These are phyloP conservation scores for Dicrostonyx torquatus DNA, from an alignment of 2,797 vertebrate genomes.

Conservation along the genomic window DNA sequence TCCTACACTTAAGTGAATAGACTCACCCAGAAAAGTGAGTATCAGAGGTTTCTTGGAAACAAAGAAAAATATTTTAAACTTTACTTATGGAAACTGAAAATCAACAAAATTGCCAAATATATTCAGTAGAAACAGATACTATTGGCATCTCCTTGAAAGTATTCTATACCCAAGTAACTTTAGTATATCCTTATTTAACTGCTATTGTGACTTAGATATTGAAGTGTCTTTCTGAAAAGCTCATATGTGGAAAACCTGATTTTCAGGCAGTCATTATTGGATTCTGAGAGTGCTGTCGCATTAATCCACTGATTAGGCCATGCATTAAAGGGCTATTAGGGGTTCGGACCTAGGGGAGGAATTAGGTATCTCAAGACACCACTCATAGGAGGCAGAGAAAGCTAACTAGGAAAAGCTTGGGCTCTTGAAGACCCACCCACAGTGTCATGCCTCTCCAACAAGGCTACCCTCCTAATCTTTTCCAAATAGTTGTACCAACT, in stretches of 20 bases:
- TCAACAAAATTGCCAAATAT: not conserved
- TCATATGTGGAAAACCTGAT: not conserved
- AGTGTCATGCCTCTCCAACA: not conserved
- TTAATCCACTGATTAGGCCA: not conserved
- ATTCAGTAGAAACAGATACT: not conserved
- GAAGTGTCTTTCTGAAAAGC: not conserved
- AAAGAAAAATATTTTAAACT: slow-evolving; percentile 15
- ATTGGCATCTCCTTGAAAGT: not conserved
- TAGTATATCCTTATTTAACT: not conserved
- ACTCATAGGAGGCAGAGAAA: not conserved
- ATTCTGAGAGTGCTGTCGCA: not conserved
- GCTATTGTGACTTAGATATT: not conserved
- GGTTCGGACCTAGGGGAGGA: not conserved
- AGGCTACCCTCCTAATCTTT: not conserved
- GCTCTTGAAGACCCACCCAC: not conserved
- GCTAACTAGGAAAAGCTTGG: not conserved
- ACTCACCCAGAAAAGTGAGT: not conserved
- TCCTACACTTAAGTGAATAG: not conserved
- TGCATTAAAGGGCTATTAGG: not conserved
- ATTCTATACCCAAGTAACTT: not conserved
- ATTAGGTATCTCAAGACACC: not conserved
- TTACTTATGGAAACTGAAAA: slow-evolving; percentile 31
- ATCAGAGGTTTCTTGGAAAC: not conserved
- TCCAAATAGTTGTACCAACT: not conserved
- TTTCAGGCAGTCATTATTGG: not conserved